Percentiles rank a stretch among this genome's conserved stretches.
These are phyloP conservation scores for Sardina pilchardus DNA, from an alignment of 2,113 vertebrate species.

Conservation along the genomic window DNA sequence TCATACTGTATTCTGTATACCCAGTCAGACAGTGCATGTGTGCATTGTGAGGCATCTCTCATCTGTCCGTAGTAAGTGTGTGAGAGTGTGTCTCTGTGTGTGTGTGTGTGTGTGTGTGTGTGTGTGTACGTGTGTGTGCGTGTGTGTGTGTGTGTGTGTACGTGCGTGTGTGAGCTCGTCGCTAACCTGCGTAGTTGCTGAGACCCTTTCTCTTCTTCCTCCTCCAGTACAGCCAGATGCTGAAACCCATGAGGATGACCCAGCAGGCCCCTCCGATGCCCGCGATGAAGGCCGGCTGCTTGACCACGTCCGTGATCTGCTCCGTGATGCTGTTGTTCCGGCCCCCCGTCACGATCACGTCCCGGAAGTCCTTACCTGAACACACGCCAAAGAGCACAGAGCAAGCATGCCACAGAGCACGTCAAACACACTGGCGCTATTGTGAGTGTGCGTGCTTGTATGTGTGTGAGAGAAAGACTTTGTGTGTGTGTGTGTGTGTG, in stretches of 20 bases:
- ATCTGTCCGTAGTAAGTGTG: background rate
- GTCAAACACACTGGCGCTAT: background rate
- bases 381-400: background rate
- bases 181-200: conserved; percentile 98
- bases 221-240: conserved; percentile 98
- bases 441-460: background rate
- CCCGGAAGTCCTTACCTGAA: conserved; percentile 76
- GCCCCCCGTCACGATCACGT: conserved; percentile 92
- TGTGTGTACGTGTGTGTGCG: background rate
- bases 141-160: background rate
- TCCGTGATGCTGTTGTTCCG: conserved; percentile 98
- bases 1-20: background rate
- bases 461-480: background rate
- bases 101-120: background rate
- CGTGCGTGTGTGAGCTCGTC: no score
- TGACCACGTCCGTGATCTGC: conserved; percentile 98
- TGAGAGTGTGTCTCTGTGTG: background rate
- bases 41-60: background rate
- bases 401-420: background rate
- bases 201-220: conserved; percentile 99
- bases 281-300: conserved; percentile 97
- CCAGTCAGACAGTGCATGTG: background rate
- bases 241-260: conserved; percentile 99
- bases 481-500: background rate
- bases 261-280: conserved; percentile 98